Evolutionary conservation across 2,888 invertebrate genomes (phyloP).

Genomic region (Drosophila rubida): DNA sequence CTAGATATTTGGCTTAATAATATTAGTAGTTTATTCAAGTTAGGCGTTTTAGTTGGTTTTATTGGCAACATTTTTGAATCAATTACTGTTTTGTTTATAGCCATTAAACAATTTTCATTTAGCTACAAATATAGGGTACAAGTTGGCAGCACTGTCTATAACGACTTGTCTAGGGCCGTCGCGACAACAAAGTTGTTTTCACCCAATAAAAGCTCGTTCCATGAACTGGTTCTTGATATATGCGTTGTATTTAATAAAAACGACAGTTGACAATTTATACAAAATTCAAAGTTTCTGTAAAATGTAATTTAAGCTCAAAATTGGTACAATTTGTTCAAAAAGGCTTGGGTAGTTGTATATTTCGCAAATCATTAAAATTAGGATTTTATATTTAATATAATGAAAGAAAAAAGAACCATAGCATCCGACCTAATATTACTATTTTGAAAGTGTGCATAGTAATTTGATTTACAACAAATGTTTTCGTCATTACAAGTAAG

Average conservation of each 20-base stretch:
- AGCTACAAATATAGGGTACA: too few relatives aligned
- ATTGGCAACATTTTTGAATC: too few relatives aligned
- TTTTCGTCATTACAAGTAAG: conserved; percentile 40
- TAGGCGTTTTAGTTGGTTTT: too few relatives aligned
- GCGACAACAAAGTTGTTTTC: neutral
- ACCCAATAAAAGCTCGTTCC: neutral
- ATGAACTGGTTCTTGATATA: neutral
- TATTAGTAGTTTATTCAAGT: too few relatives aligned
- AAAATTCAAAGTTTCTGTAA: neutral
- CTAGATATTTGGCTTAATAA: too few relatives aligned
- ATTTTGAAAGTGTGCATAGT: conserved; percentile 54
- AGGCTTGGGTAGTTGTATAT: conserved; percentile 32
- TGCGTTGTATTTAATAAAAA: neutral
- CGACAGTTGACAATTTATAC: neutral
- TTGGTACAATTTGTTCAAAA: conserved; percentile 26
- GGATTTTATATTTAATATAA: conserved; percentile 54
- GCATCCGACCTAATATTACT: conserved; percentile 49
- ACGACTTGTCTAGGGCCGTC: conserved; percentile 18
- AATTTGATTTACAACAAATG: conserved; percentile 44
- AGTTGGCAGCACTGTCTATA: neutral
- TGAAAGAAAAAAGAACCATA: conserved; percentile 64
- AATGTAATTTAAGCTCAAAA: neutral
- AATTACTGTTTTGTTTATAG: too few relatives aligned
- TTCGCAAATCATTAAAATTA: conserved; percentile 49
- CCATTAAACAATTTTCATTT: too few relatives aligned